phyloP scores from a whole-genome alignment of 1,140 invertebrate species.

The Pseudomyrmex pallidus region DNA sequence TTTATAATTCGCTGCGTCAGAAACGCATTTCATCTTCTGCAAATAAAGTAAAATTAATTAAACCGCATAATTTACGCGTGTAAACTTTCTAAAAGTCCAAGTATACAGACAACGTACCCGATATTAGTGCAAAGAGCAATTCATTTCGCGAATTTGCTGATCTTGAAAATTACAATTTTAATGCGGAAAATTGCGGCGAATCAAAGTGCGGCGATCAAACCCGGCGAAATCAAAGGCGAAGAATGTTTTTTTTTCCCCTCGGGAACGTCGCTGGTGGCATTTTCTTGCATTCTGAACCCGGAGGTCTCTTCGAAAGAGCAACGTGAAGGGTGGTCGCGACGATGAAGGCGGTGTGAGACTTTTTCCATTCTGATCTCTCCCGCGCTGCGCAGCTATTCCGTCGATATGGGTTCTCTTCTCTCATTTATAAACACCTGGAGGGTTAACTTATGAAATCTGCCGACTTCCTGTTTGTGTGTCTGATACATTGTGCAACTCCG shows the following conservation, averaged over 20 bases:
- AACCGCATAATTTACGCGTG: background rate
- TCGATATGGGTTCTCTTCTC: background rate
- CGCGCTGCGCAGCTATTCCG: background rate
- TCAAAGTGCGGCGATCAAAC: too few relatives aligned
- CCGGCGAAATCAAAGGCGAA: background rate
- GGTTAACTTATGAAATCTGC: conserved; percentile 11
- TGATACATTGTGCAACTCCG: background rate
- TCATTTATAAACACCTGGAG: background rate
- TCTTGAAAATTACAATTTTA: too few relatives aligned
- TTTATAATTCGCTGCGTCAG: too few relatives aligned
- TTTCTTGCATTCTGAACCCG: background rate
- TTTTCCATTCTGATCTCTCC: background rate
- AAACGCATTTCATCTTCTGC: too few relatives aligned
- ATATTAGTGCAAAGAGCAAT: too few relatives aligned
- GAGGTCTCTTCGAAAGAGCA: background rate
- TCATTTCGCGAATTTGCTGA: too few relatives aligned
- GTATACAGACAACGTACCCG: too few relatives aligned
- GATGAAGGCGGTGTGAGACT: background rate
- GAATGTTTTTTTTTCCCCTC: background rate
- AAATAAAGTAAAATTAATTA: background rate
- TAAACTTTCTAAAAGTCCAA: background rate
- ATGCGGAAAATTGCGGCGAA: too few relatives aligned
- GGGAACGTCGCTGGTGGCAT: too few relatives aligned
- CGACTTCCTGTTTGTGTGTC: background rate
- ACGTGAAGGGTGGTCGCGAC: conserved; percentile 9